phyloP scores from a whole-genome alignment of 2,113 vertebrate genomes.

The Plestiodon gilberti region DNA sequence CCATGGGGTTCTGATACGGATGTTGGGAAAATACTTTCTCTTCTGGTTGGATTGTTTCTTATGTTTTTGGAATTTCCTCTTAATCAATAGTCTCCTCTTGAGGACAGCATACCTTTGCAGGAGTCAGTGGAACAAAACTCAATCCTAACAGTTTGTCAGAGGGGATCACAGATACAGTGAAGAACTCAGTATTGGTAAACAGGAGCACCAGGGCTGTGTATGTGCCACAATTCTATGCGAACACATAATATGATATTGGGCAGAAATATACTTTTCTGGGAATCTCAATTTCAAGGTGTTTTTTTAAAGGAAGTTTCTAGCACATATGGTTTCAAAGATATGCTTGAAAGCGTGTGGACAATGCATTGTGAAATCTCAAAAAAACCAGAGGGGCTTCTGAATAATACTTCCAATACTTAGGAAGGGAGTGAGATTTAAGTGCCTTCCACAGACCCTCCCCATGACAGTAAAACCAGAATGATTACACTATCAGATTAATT shows the following conservation, averaged over 20 bases:
- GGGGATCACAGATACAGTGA: not conserved
- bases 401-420: not conserved
- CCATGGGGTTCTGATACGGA: not conserved
- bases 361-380: not conserved
- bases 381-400: not conserved
- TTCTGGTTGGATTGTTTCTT: not conserved
- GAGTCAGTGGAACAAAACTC: accelerated
- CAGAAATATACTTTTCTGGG: not conserved
- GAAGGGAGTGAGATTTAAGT: not conserved
- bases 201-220: not conserved
- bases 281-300: not conserved
- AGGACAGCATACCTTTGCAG: accelerated
- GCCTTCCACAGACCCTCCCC: too few relatives aligned
- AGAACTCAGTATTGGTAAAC: too few relatives aligned
- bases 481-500: not conserved
- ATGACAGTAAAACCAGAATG: not conserved
- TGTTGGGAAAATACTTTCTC: not conserved
- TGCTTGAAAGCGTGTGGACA: not conserved
- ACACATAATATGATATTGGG: not conserved
- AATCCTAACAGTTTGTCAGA: not conserved
- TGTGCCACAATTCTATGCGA: not conserved
- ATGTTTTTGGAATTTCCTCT: conserved; percentile 3
- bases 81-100: not conserved
- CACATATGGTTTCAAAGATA: not conserved
- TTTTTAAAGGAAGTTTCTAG: not conserved